Percentiles rank a stretch among this genome's conserved stretches.
phyloP scores from a whole-genome alignment of 2,797 vertebrate species.

The Poecilia picta region DNA sequence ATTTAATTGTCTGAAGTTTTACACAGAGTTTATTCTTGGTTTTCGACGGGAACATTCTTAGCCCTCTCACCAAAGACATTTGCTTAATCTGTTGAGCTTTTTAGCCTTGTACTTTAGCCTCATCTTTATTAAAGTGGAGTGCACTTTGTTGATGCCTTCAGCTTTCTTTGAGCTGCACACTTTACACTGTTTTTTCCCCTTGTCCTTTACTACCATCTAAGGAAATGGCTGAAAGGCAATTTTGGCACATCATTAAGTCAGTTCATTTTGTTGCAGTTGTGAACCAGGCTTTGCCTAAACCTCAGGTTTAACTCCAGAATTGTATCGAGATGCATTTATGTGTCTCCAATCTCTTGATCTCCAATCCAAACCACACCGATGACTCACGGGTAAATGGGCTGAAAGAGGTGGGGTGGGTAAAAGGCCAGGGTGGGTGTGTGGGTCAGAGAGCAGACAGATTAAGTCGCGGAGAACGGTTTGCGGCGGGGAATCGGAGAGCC shows the following conservation, averaged over 20 bases:
- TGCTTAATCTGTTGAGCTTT: conserved; percentile 10
- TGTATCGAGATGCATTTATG: conserved; percentile 58
- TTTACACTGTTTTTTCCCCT: conserved; percentile 37
- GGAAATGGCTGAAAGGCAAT: conserved; percentile 40
- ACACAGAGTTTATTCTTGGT: background rate
- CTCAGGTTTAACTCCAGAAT: conserved; percentile 59
- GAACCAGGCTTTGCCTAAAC: conserved; percentile 55
- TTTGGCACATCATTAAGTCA: conserved; percentile 57
- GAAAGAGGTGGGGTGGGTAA: conserved; percentile 41
- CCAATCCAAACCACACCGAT: conserved; percentile 79
- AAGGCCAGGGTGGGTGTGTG: conserved; percentile 14
- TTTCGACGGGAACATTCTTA: background rate
- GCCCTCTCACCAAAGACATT: conserved; percentile 17
- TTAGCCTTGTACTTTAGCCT: conserved; percentile 23
- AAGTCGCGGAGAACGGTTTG: conserved; percentile 63
- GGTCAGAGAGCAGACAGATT: conserved; percentile 61
- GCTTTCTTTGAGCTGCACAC: conserved; percentile 7
- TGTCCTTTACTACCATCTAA: conserved; percentile 35
- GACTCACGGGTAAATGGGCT: conserved; percentile 81
- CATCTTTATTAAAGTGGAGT: conserved; percentile 28
- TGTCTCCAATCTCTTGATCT: conserved; percentile 70
- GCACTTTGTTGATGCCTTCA: conserved; percentile 44
- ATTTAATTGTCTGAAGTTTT: background rate
- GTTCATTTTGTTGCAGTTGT: conserved; percentile 59
- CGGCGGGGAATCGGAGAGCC: conserved; percentile 64